These are phyloP conservation scores for Muntiacus reevesi DNA, from an alignment of 2,113 vertebrate genomes.

Conservation along the genomic window DNA sequence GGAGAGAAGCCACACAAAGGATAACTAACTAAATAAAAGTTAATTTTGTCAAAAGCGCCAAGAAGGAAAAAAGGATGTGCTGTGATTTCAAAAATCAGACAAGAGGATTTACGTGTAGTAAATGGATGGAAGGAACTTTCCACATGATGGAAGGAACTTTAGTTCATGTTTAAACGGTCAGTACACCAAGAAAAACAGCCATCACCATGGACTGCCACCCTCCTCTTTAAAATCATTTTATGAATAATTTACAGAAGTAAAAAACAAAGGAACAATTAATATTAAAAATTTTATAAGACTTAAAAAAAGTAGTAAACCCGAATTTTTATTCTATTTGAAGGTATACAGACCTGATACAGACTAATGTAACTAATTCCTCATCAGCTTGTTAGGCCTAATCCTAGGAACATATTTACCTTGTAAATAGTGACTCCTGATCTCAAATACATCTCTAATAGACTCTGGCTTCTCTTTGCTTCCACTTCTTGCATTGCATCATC, in stretches of 20 bases:
- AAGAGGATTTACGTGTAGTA: neutral
- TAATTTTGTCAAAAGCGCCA: neutral
- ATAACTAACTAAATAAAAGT: neutral
- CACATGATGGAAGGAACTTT: neutral
- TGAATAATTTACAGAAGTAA: neutral
- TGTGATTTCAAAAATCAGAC: neutral
- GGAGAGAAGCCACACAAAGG: neutral
- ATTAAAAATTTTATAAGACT: neutral
- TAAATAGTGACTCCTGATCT: constrained; percentile 6
- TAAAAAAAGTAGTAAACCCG: neutral
- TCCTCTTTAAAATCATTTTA: neutral
- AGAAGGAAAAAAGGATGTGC: neutral
- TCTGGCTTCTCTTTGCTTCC: neutral
- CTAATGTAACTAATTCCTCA: neutral
- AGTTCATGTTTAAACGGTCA: neutral
- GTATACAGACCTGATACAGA: neutral
- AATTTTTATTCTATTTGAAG: neutral
- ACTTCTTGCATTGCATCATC: neutral
- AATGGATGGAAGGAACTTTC: too few species aligned
- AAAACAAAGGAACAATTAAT: neutral
- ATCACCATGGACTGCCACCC: neutral
- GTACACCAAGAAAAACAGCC: neutral
- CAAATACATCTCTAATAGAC: neutral
- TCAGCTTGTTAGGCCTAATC: neutral
- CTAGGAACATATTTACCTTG: neutral